Evolutionary conservation across 2,888 invertebrate genomes (phyloP).

Genomic region (Drosophila lacicola): DNA sequence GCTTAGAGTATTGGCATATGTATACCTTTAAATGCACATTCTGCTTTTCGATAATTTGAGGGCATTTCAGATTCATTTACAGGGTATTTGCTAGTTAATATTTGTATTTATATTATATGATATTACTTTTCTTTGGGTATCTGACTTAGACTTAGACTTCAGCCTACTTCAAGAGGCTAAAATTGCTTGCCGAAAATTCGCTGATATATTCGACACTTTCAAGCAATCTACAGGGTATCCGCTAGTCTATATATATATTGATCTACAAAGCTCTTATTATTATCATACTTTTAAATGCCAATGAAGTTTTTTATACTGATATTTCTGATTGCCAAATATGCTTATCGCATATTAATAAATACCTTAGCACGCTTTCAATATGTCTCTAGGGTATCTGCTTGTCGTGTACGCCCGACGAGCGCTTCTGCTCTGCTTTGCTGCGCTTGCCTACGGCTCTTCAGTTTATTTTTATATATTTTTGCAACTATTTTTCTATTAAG

Average conservation of each 20-base stretch:
- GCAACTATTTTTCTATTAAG: conserved; percentile 66
- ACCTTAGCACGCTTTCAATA: too few relatives aligned
- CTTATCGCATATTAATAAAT: too few relatives aligned
- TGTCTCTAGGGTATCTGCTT: not conserved
- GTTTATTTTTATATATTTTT: conserved; percentile 30
- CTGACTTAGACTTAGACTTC: too few relatives aligned
- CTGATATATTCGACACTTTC: not conserved
- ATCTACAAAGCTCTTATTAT: not conserved
- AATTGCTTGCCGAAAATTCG: too few relatives aligned
- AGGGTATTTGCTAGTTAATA: too few relatives aligned
- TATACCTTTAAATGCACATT: too few relatives aligned
- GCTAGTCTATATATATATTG: not conserved
- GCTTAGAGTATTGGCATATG: too few relatives aligned
- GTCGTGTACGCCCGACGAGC: not conserved
- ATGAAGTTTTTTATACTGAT: not conserved
- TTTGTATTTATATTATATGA: too few relatives aligned
- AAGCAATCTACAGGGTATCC: not conserved
- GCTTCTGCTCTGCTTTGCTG: conserved; percentile 10
- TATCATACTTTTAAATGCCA: not conserved
- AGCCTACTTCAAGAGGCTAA: too few relatives aligned
- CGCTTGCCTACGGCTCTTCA: conserved; percentile 3
- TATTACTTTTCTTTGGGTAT: too few relatives aligned
- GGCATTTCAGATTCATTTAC: too few relatives aligned
- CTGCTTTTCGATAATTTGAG: too few relatives aligned
- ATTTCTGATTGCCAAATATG: not conserved